These are phyloP conservation scores for Mizuhopecten yessoensis DNA, from an alignment of 1,140 invertebrate genomes.

Conservation along the genomic window DNA sequence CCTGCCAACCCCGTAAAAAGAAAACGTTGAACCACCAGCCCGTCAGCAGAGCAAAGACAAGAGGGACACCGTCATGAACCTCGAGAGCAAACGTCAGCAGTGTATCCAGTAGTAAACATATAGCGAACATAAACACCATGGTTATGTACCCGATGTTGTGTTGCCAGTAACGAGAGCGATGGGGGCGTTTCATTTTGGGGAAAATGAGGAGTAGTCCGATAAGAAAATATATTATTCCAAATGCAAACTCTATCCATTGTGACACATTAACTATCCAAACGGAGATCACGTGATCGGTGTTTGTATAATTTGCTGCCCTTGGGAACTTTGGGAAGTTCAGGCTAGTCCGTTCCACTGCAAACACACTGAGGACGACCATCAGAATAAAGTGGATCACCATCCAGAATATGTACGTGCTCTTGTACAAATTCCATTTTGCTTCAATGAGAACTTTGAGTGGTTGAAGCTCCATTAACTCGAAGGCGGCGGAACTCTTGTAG, in stretches of 20 bases:
- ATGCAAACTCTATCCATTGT: constrained; percentile 37
- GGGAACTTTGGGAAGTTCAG: background rate
- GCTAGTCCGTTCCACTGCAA: constrained; percentile 62
- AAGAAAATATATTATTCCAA: constrained; percentile 47
- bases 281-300: background rate
- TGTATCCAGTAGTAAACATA: constrained; percentile 52
- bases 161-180: constrained; percentile 48
- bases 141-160: constrained; percentile 57
- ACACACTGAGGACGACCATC: constrained; percentile 64
- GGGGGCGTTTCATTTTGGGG: background rate
- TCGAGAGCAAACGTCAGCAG: constrained; percentile 39
- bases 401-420: constrained; percentile 63
- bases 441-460: constrained; percentile 65
- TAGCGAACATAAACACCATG: constrained; percentile 54
- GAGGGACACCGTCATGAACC: background rate
- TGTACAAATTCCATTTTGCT: constrained; percentile 67
- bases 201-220: constrained; percentile 52
- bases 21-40: constrained; percentile 70
- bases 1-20: constrained; percentile 62
- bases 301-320: background rate
- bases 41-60: constrained; percentile 62
- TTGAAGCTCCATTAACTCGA: constrained; percentile 63
- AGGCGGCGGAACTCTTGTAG: constrained; percentile 57
- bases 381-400: constrained; percentile 60
- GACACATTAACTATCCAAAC: background rate